Conservation (phyloP, 2,797 vertebrate genomes). For the Streptopelia turtur region DNA sequence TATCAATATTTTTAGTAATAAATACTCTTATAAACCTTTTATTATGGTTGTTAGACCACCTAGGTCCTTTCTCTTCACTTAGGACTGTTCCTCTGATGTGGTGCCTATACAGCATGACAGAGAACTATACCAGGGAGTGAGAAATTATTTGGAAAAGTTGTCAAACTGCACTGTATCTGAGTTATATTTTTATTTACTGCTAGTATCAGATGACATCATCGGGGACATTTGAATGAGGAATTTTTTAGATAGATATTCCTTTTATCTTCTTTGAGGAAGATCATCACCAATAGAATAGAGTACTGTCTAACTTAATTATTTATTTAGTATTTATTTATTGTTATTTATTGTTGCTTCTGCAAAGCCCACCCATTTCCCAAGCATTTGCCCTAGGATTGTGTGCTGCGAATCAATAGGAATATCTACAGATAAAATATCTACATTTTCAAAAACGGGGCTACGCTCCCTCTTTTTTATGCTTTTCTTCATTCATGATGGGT, state of each 20-base stretch:
- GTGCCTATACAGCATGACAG: neutral
- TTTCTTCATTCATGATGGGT: neutral
- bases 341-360: neutral
- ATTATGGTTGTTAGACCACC: neutral
- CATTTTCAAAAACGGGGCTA: neutral
- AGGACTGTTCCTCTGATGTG: neutral
- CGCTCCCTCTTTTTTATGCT: neutral
- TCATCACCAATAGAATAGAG: neutral
- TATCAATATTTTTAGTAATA: slow-evolving; percentile 12
- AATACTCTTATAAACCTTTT: slow-evolving; percentile 21
- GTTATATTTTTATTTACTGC: neutral
- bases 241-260: neutral
- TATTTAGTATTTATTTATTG: no score
- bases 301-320: neutral
- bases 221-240: neutral
- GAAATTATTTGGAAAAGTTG: neutral
- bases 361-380: neutral
- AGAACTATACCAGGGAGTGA: neutral
- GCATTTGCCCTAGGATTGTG: accelerated
- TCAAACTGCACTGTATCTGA: neutral
- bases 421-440: neutral
- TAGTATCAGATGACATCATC: neutral
- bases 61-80: neutral
- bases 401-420: neutral
- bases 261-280: neutral